A percentile compares a stretch with the other conserved stretches of the same genome.
Conservation (phyloP, 64 coral and sea anemone genomes). For the Pocillopora damicornis region DNA sequence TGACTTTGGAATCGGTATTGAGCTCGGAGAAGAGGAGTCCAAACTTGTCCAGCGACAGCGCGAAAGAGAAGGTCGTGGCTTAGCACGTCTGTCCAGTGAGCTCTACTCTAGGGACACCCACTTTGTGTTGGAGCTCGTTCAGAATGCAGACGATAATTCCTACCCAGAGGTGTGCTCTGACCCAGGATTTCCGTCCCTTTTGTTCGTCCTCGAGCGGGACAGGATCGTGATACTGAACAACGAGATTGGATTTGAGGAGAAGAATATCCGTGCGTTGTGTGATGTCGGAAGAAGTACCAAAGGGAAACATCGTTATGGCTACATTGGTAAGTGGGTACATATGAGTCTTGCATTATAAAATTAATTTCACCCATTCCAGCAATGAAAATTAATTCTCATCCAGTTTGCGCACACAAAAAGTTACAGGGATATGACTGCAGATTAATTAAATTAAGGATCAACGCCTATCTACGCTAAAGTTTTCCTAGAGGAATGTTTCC, state of each 20-base stretch:
- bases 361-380: not conserved
- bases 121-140: conserved; percentile 87
- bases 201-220: conserved; percentile 67
- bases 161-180: conserved; percentile 25
- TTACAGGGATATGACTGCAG: too few relatives aligned
- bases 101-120: conserved; percentile 91
- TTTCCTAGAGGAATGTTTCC: too few relatives aligned
- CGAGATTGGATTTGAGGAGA: conserved; percentile 80
- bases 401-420: too few relatives aligned
- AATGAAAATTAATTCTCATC: too few relatives aligned
- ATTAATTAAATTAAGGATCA: too few relatives aligned
- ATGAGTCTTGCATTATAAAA: not conserved
- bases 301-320: conserved; percentile 85
- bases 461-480: too few relatives aligned
- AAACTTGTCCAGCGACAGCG: conserved; percentile 77
- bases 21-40: conserved; percentile 66
- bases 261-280: conserved; percentile 85
- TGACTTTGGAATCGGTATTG: conserved; percentile 88
- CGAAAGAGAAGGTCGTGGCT: conserved; percentile 77
- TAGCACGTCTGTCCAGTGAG: conserved; percentile 77
- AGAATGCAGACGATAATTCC: conserved; percentile 92
- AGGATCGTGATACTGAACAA: conserved; percentile 78
- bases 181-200: conserved; percentile 52
- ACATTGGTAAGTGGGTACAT: conserved; percentile 60
- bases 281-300: conserved; percentile 91